Percentiles rank a stretch among this genome's conserved stretches.
These are phyloP conservation scores for Anastrepha obliqua DNA, from an alignment of 1,140 invertebrate species.

Conservation along the genomic window DNA sequence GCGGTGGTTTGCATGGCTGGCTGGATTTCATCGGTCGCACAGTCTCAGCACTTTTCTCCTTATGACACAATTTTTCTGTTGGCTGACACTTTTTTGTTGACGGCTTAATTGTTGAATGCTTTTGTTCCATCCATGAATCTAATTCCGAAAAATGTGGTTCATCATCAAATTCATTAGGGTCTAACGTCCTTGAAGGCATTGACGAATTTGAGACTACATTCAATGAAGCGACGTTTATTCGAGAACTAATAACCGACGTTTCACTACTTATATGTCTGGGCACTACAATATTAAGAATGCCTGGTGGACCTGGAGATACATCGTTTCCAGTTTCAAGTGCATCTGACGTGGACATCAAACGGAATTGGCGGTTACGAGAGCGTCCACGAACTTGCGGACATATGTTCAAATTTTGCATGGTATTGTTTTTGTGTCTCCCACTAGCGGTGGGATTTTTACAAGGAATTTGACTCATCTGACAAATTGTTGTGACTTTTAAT, in stretches of 20 bases:
- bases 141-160: neutral
- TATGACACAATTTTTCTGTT: neutral
- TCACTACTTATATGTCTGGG: slow-evolving; percentile 21
- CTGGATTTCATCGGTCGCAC: neutral
- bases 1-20: neutral
- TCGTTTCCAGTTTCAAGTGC: neutral
- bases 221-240: neutral
- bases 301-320: neutral
- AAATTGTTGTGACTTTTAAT: neutral
- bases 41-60: neutral
- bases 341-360: neutral
- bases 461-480: slow-evolving; percentile 24
- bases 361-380: slow-evolving; percentile 12
- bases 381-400: slow-evolving; percentile 25
- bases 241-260: slow-evolving; percentile 4
- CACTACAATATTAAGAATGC: slow-evolving; percentile 23
- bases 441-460: neutral
- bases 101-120: neutral
- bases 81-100: slow-evolving; percentile 11
- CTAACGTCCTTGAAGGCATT: neutral
- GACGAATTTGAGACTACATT: slow-evolving; percentile 25
- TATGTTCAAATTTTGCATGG: neutral
- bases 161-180: neutral
- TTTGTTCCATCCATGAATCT: neutral
- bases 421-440: neutral